Evolutionary conservation across 2,797 vertebrate species (phyloP).

Genomic region (Tachyglossus aculeatus): DNA sequence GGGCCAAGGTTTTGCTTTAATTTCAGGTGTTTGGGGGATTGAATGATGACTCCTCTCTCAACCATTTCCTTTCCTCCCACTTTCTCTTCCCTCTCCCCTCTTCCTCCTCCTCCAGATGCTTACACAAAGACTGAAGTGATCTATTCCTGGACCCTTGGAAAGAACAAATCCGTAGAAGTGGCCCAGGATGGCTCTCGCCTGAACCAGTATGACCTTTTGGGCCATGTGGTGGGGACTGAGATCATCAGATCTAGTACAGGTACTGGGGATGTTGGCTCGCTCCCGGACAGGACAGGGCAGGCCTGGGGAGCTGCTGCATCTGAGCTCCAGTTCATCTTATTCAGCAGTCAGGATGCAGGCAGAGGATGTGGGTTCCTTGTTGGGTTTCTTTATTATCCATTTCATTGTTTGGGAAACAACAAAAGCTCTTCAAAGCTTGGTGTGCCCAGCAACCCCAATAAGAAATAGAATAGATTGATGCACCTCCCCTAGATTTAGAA

Average conservation of each 20-base stretch:
- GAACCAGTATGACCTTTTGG: constrained; percentile 96
- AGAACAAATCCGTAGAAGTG: constrained; percentile 91
- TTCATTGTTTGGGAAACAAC: too few species aligned
- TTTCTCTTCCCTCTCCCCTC: constrained; percentile 7
- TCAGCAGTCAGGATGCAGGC: too few species aligned
- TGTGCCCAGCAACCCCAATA: too few species aligned
- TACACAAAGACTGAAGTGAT: constrained; percentile 97
- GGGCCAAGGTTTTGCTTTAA: constrained; percentile 19
- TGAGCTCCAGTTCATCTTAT: too few species aligned
- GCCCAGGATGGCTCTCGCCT: constrained; percentile 94
- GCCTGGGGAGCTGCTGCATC: too few species aligned
- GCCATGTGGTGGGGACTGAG: constrained; percentile 93
- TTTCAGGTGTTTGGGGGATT: not conserved
- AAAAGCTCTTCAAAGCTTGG: too few species aligned
- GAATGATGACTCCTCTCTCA: not conserved
- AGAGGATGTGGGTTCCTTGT: too few species aligned
- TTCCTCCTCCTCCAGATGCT: constrained; percentile 81
- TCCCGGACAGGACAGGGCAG: too few species aligned
- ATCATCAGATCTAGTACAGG: constrained; percentile 98
- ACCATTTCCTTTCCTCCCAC: not conserved
- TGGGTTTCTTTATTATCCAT: too few species aligned
- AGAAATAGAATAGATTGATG: too few species aligned
- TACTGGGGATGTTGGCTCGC: constrained; percentile 66
- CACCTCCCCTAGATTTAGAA: too few species aligned
- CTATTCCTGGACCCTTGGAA: constrained; percentile 94